Evolutionary conservation across 92 coral and sea anemone species (phyloP).

Genomic region (Paramuricea clavata): DNA sequence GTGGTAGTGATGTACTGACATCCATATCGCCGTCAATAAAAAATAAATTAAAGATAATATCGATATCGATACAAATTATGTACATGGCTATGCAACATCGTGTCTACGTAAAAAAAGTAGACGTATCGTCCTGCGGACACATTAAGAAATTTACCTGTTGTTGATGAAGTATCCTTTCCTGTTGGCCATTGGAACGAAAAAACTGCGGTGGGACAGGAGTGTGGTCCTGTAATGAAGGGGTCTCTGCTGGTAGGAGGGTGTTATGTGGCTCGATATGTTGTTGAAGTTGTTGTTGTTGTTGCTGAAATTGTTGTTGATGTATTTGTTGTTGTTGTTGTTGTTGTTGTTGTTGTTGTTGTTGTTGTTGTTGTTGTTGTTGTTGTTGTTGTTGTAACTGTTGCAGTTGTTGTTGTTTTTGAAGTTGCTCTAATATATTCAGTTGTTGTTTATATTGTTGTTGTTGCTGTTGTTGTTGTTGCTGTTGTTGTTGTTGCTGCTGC

Average conservation of each 20-base stretch:
- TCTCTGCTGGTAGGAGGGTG: neutral
- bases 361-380: neutral
- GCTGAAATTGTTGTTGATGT: constrained; percentile 1
- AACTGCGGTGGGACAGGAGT: constrained; percentile 10
- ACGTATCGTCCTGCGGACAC: no score
- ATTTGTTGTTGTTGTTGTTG: constrained; percentile 2
- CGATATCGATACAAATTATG: no score
- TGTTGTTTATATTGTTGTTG: constrained; percentile 50
- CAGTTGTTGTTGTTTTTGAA: constrained; percentile 26
- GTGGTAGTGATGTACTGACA: no score
- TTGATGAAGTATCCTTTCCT: constrained; percentile 11
- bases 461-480: constrained; percentile 78
- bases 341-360: neutral
- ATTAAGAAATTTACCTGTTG: neutral
- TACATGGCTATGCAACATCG: no score
- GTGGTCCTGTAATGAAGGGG: neutral
- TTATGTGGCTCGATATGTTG: constrained; percentile 13
- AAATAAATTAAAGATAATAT: no score
- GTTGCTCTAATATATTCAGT: constrained; percentile 6
- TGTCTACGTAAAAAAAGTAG: no score
- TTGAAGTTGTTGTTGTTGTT: constrained; percentile 21
- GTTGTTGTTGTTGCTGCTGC: constrained; percentile 74
- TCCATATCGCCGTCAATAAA: no score
- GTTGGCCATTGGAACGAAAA: constrained; percentile 34
- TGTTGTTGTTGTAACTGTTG: neutral